These are phyloP conservation scores for Craseonycteris thonglongyai DNA, from an alignment of 2,113 vertebrate species.

Conservation along the genomic window DNA sequence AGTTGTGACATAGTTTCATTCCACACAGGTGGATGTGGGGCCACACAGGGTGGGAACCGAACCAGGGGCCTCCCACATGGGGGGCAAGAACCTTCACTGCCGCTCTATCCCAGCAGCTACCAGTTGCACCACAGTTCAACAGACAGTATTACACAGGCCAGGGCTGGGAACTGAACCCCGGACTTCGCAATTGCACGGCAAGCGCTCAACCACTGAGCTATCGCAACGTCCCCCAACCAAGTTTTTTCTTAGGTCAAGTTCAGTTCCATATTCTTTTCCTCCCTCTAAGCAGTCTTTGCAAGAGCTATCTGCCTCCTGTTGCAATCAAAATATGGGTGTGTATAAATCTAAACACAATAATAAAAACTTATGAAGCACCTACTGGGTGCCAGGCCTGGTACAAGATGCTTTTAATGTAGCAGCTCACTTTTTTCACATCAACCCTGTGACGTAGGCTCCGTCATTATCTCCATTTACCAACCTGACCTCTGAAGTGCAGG, in stretches of 20 bases:
- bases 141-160: no score
- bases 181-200: no score
- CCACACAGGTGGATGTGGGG: no score
- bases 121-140: no score
- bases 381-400: neutral
- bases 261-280: neutral
- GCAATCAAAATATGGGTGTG: neutral
- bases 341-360: neutral
- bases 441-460: rapidly evolving
- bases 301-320: neutral
- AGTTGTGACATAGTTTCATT: no score
- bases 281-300: neutral
- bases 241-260: neutral
- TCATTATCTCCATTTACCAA: neutral
- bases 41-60: no score
- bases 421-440: neutral
- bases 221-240: no score
- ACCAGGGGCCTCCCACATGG: no score
- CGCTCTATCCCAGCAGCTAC: no score
- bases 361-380: neutral
- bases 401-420: neutral
- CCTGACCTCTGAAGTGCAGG: neutral
- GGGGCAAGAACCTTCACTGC: no score
- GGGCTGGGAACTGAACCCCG: no score
- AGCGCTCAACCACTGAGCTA: no score